Conservation (phyloP, 2,113 vertebrate genomes). For the Numenius arquata region DNA sequence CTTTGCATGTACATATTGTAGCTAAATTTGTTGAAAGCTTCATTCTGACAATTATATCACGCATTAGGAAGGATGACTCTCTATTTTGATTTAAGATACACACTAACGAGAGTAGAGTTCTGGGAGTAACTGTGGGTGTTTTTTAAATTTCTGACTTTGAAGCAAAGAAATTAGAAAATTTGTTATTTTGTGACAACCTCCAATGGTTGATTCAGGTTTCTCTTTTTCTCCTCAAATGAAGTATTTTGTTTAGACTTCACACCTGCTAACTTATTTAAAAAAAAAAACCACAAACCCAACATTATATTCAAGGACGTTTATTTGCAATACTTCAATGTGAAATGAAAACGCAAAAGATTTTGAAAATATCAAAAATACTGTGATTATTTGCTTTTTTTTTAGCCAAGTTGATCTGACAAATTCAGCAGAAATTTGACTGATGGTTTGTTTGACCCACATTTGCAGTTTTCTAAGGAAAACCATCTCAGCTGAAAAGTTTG, state of each 20-base stretch:
- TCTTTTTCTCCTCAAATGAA: background rate
- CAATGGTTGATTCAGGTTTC: background rate
- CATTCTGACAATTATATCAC: background rate
- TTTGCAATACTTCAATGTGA: background rate
- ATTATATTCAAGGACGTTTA: background rate
- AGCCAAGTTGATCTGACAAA: background rate
- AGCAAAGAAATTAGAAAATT: background rate
- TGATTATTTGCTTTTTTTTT: background rate
- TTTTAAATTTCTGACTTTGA: background rate
- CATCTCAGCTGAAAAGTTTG: background rate
- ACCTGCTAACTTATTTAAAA: background rate
- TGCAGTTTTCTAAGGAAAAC: background rate
- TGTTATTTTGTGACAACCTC: background rate
- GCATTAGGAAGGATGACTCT: background rate
- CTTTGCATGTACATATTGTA: background rate
- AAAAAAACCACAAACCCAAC: background rate
- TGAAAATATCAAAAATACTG: background rate
- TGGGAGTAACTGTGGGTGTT: background rate
- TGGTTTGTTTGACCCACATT: background rate
- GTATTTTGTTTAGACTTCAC: background rate
- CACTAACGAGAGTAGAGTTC: background rate
- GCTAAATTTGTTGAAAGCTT: background rate
- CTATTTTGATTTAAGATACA: background rate
- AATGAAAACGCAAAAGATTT: background rate
- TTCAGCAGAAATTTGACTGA: background rate